Base-by-base conservation (phyloP, 2,797 vertebrate genomes). In the Cryptoprocta ferox region DNA sequence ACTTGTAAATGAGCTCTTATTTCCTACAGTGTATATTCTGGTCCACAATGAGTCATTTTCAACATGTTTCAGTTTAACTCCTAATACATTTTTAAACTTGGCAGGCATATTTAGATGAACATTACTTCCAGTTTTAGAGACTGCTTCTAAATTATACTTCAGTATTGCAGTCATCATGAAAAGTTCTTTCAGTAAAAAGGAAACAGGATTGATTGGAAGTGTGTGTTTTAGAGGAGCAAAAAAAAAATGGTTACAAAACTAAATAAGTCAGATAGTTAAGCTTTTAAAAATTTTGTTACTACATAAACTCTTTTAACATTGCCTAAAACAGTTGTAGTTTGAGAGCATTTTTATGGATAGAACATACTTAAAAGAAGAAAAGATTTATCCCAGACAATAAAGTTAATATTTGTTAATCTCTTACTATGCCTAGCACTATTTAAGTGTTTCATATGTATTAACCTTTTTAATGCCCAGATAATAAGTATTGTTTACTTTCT, bases 1-100 rank as follows among this genome's bases (percentile, higher is more conserved):
- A 98, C 98, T 99, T 98, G 98, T 98, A 98, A 99, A 98, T 99
- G 98, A 98, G 98, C 98, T 98, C 97, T 98, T 98, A 98, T 98
- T 98, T 99, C 98, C 98, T 99, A 98, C 97, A 97, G 97, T 98
- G 94, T 97, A 94, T 98, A 98, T 98, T 98, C 98, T 98, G 92
- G 97, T 98, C 97, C 96, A 98, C 97, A 98, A 45, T 98, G 98
- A 98, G 92, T 99, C 98, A 98, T 98, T 98, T 98, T 98, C 97
- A 99, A 87, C 97, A 98, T 99, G 98, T 98, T 99, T 99, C 98
- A 98, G 26, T 98, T 99, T 98, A 98, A 98, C 96, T 98, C 98
- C 98, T 98, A 98, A 99, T 99, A 97, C 97, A 98, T 98, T 98
- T 98, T 66, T 98, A 98, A 98, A 98, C 95, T 98, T 99, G 98